Base-by-base conservation (phyloP, 2,797 vertebrate species). In the Sibirionetta formosa region DNA sequence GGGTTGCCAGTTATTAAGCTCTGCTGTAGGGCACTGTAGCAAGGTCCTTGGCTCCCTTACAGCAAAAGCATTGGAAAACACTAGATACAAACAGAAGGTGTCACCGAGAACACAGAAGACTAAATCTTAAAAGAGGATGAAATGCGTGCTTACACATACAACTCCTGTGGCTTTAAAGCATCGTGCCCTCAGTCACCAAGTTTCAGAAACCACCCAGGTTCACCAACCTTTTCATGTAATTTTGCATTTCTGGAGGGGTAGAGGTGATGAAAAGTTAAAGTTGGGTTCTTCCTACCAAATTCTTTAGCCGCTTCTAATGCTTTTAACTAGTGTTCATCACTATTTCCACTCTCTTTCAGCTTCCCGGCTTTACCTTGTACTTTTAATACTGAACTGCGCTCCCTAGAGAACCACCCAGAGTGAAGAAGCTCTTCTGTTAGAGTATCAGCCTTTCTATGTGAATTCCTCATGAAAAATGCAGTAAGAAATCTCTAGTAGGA, bases 401-500 rank as follows among this genome's bases (percentile, higher is more conserved):
- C 65, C 31, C 16, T 13, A 61, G 14, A 64, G 31, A 50, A 75
- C 29, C 15, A 81, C 19, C 5, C 10, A 65, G 57, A 82, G 17
- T 2, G 3, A 70, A 87, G 29, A 12, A 69, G 11, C 40, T 88
- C 18, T 71, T 73, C 11, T 78, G n/a, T 31, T 36, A 26, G 36
- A 69, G 12, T 11, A 57, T 33, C 35, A 68, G 44, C 23, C 61
- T 78, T 35, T 23, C 31, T 29, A 48, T 50, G 36, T 29, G 63
- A 95, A 86, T 46, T 75, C 46, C 29, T 58, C 26, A 68, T 46
- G 63, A 88, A 93, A 95, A 92, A 86, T 33, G 19, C 17, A 86
- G 53, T 57, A 93, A 61, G 22, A 78, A 81, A 64, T 84, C 53
- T 84, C 54, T 38, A 81, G 7, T 20, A n/a, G 22, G 36, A 77